Percentiles rank a stretch among this genome's conserved stretches.
Evolutionary conservation across 2,888 invertebrate genomes (phyloP).

Genomic region (Mellilla xanthometata): DNA sequence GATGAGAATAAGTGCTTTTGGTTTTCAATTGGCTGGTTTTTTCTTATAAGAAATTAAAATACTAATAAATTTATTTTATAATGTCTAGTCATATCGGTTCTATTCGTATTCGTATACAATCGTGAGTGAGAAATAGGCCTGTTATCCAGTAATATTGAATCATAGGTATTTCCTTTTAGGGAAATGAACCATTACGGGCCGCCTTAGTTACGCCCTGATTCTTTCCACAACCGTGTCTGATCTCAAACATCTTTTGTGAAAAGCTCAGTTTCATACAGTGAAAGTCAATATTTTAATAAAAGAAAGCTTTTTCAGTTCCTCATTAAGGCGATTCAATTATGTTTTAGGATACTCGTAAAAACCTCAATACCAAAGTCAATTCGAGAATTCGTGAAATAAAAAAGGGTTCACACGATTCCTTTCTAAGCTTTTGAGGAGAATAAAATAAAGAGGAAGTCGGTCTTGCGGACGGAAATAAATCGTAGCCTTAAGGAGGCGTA

Average conservation of each 20-base stretch:
- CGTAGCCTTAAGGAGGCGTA: not conserved
- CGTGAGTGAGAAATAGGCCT: not conserved
- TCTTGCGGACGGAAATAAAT: slow-evolving; percentile 16
- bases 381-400: slow-evolving; percentile 12
- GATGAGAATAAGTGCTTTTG: too few relatives aligned
- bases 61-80: too few relatives aligned
- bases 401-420: slow-evolving; percentile 16
- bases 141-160: slow-evolving; percentile 2
- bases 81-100: too few relatives aligned
- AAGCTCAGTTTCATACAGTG: slow-evolving; percentile 1
- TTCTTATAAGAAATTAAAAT: too few relatives aligned
- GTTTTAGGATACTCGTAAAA: slow-evolving; percentile 9
- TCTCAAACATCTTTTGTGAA: slow-evolving; percentile 5
- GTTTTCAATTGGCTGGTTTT: too few relatives aligned
- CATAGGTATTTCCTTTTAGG: slow-evolving; percentile 8
- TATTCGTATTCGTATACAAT: too few relatives aligned
- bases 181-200: slow-evolving; percentile 19
- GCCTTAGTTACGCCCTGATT: slow-evolving; percentile 23
- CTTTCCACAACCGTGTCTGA: slow-evolving; percentile 3
- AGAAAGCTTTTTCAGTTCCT: not conserved
- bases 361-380: slow-evolving; percentile 11
- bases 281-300: slow-evolving; percentile 10
- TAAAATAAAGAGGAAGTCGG: slow-evolving; percentile 17
- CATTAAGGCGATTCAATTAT: slow-evolving; percentile 15
- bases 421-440: slow-evolving; percentile 10